phyloP scores from a whole-genome alignment of 2,888 invertebrate genomes.

The Helicoverpa assulta region DNA sequence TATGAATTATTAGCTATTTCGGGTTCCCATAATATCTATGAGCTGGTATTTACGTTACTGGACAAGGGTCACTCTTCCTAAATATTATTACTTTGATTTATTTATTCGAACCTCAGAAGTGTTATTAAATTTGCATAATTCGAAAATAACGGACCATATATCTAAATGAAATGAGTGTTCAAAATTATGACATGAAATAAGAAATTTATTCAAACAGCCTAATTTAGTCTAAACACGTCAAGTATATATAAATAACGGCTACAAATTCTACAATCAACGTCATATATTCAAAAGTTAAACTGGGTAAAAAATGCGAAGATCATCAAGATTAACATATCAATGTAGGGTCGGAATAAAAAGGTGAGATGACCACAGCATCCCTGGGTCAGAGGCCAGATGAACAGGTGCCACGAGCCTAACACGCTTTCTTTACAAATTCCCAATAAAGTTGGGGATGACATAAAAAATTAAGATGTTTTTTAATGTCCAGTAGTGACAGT shows the following conservation, averaged over 20 bases:
- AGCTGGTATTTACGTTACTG: slow-evolving; percentile 50
- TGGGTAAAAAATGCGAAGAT: slow-evolving; percentile 53
- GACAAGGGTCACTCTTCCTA: slow-evolving; percentile 62
- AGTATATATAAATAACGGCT: slow-evolving; percentile 52
- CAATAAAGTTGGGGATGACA: slow-evolving; percentile 62
- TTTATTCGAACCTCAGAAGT: slow-evolving; percentile 29
- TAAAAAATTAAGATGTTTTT: slow-evolving; percentile 62
- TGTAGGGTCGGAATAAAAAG: slow-evolving; percentile 55
- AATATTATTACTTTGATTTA: slow-evolving; percentile 56
- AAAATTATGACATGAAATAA: slow-evolving; percentile 58
- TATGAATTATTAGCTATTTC: slow-evolving; percentile 86
- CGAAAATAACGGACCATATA: slow-evolving; percentile 38
- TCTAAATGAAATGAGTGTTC: slow-evolving; percentile 34
- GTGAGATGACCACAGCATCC: slow-evolving; percentile 66
- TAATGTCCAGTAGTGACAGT: slow-evolving; percentile 64
- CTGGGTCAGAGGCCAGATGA: slow-evolving; percentile 58
- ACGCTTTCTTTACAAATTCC: slow-evolving; percentile 66
- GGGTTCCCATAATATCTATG: slow-evolving; percentile 84
- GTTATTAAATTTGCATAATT: slow-evolving; percentile 49
- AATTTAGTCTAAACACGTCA: slow-evolving; percentile 50
- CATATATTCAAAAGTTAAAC: slow-evolving; percentile 48
- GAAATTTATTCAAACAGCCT: slow-evolving; percentile 55
- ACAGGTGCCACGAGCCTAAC: slow-evolving; percentile 63
- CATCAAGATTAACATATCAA: slow-evolving; percentile 60
- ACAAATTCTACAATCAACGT: slow-evolving; percentile 55